Evolutionary conservation across 2,888 invertebrate species (phyloP).

Genomic region (Tribolium freemani): DNA sequence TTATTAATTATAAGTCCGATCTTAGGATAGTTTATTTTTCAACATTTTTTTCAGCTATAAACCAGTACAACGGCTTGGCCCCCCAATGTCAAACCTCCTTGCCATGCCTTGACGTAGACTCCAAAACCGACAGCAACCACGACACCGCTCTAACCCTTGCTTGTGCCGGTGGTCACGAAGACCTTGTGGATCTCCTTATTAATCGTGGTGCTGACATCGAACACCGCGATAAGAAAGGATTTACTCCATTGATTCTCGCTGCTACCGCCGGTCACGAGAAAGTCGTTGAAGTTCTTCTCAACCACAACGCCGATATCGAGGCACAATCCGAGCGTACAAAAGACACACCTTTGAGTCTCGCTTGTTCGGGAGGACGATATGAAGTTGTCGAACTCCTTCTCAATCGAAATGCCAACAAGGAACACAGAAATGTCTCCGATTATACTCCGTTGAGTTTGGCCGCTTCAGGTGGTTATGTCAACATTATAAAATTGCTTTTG

Average conservation of each 20-base stretch:
- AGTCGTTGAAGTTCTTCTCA: conserved; percentile 92
- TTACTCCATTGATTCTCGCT: conserved; percentile 96
- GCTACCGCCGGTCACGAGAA: conserved; percentile 96
- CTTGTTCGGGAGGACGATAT: conserved; percentile 97
- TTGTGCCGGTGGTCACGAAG: conserved; percentile 97
- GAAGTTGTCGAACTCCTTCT: conserved; percentile 95
- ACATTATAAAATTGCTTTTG: conserved; percentile 94
- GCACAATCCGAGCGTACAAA: conserved; percentile 99
- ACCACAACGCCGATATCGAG: conserved; percentile 96
- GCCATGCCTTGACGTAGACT: conserved; percentile 90
- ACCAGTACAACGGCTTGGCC: conserved; percentile 59
- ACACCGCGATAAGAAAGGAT: conserved; percentile 97
- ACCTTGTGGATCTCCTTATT: conserved; percentile 92
- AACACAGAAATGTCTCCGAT: conserved; percentile 98
- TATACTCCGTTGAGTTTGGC: conserved; percentile 99
- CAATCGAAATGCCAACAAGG: conserved; percentile 93
- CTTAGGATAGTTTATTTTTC: too few species aligned
- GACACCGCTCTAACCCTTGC: conserved; percentile 98
- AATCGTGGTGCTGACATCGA: conserved; percentile 96
- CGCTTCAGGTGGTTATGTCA: conserved; percentile 98
- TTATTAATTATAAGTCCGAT: too few species aligned
- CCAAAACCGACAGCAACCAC: conserved; percentile 98
- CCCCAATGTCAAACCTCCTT: conserved; percentile 56
- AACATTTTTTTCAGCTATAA: conserved; percentile 54
- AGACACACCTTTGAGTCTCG: conserved; percentile 97